phyloP scores from a whole-genome alignment of 2,797 vertebrate genomes.

The Acipenser oxyrinchus region DNA sequence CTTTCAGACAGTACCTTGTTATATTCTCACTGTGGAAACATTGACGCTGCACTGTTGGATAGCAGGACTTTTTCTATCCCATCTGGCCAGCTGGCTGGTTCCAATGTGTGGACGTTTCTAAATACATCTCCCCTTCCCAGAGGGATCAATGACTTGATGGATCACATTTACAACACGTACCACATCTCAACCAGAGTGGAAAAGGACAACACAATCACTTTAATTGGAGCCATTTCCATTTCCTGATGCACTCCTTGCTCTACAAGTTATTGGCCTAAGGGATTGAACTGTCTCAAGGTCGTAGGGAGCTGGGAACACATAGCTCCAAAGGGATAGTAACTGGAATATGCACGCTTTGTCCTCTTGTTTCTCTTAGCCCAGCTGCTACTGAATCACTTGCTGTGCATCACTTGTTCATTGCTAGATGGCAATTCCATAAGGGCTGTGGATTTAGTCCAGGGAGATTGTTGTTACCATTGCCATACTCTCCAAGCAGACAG shows the following conservation, averaged over 20 bases:
- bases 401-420: too few species aligned
- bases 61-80: too few species aligned
- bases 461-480: too few species aligned
- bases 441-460: too few species aligned
- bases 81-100: too few species aligned
- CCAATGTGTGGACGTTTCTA: conserved; percentile 24
- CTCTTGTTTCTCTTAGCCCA: conserved; percentile 6
- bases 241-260: conserved; percentile 44
- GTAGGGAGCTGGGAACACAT: conserved; percentile 45
- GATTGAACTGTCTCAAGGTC: conserved; percentile 55
- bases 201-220: conserved; percentile 48
- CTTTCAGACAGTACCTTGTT: too few species aligned
- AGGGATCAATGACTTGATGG: conserved; percentile 53
- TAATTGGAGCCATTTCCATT: conserved; percentile 45
- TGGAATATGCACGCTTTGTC: conserved; percentile 24
- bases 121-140: conserved; percentile 42
- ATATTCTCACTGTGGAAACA: too few species aligned
- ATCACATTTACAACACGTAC: conserved; percentile 47
- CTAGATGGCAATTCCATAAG: too few species aligned
- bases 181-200: conserved; percentile 40
- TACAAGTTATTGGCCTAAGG: conserved; percentile 48
- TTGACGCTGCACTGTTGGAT: too few species aligned
- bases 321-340: conserved; percentile 34
- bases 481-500: too few species aligned
- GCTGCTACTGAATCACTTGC: conserved; percentile 9